phyloP scores from a whole-genome alignment of 1,140 invertebrate species.

The Trigoniulus corallinus region DNA sequence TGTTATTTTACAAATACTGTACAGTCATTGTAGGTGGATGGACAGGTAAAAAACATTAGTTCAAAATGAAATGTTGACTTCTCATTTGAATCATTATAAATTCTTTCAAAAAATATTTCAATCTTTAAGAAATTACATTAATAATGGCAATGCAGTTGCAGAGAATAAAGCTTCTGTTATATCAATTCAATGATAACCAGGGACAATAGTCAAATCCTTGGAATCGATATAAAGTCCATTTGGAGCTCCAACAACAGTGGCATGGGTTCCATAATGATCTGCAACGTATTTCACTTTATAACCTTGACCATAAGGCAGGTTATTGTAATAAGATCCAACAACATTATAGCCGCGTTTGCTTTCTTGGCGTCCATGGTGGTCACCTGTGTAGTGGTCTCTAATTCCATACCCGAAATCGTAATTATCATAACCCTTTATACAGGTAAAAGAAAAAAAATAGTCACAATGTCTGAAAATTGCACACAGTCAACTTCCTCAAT shows the following conservation, averaged over 20 bases:
- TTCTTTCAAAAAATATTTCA: too few relatives aligned
- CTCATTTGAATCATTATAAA: too few relatives aligned
- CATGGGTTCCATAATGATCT: neutral
- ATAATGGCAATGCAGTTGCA: too few relatives aligned
- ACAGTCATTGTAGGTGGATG: too few relatives aligned
- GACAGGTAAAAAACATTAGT: too few relatives aligned
- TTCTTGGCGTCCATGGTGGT: constrained; percentile 1
- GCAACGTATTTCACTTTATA: neutral
- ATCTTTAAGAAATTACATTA: too few relatives aligned
- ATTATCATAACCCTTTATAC: constrained; percentile 1
- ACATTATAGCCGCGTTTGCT: constrained; percentile 1
- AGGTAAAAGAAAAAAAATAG: neutral
- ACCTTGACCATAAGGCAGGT: neutral
- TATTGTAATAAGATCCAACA: neutral
- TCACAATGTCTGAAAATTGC: too few relatives aligned
- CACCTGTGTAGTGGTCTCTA: constrained; percentile 1
- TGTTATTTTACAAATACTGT: too few relatives aligned
- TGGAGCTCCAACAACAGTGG: neutral
- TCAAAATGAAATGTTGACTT: too few relatives aligned
- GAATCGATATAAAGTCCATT: constrained; percentile 7
- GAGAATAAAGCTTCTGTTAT: too few relatives aligned
- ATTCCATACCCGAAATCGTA: constrained; percentile 2
- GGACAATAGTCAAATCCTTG: constrained; percentile 2
- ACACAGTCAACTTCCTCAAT: too few relatives aligned
- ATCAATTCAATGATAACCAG: neutral